These are phyloP conservation scores for Oenanthe melanoleuca DNA, from an alignment of 2,113 vertebrate genomes.

Conservation along the genomic window DNA sequence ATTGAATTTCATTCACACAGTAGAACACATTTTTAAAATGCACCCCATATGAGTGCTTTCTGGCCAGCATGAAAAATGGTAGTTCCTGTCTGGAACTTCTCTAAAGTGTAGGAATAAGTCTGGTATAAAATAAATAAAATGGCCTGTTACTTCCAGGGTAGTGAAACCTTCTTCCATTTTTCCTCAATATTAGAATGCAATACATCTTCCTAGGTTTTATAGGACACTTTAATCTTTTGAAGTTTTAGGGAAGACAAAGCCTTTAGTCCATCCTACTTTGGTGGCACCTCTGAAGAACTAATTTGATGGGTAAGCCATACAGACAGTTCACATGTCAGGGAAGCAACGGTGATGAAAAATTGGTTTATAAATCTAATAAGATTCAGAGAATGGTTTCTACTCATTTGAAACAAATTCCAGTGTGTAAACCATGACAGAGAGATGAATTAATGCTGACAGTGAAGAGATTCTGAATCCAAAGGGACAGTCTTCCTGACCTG, in stretches of 20 bases:
- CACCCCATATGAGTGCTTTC: neutral
- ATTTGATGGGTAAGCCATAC: neutral
- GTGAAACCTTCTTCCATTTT: neutral
- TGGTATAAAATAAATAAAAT: neutral
- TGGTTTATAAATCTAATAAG: neutral
- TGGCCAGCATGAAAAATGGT: neutral
- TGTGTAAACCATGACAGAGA: neutral
- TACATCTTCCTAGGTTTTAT: neutral
- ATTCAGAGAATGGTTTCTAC: constrained; percentile 8
- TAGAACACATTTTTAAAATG: constrained; percentile 15
- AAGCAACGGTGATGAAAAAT: neutral
- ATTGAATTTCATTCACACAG: constrained; percentile 46
- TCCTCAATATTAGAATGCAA: neutral
- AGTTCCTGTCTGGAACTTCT: constrained; percentile 49
- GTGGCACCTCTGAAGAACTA: neutral
- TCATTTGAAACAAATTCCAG: constrained; percentile 22
- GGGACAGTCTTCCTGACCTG: neutral
- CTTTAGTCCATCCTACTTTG: neutral
- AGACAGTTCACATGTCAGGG: neutral
- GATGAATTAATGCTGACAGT: constrained; percentile 1
- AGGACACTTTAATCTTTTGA: neutral
- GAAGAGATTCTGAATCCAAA: neutral
- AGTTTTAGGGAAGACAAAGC: neutral
- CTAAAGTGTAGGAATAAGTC: neutral
- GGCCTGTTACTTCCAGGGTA: neutral